Conservation (phyloP, 2,888 invertebrate species). For the Cabera pusaria region DNA sequence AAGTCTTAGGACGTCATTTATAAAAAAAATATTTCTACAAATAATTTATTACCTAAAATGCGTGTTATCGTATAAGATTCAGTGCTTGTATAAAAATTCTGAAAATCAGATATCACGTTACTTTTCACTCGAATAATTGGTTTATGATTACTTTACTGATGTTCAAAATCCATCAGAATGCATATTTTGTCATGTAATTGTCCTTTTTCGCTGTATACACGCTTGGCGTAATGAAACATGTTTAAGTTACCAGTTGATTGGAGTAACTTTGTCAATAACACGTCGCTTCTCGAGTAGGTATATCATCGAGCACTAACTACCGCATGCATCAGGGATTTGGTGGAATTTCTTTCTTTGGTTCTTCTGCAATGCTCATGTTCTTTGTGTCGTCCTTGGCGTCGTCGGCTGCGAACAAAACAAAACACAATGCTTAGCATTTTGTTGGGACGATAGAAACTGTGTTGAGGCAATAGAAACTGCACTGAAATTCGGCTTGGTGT, state of each 20-base stretch:
- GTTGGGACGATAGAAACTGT: too few species aligned
- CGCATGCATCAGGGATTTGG: conserved; percentile 85
- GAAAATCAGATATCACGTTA: conserved; percentile 9
- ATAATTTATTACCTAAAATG: conserved; percentile 19
- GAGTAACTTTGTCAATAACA: conserved; percentile 23
- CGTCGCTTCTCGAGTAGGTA: too few species aligned
- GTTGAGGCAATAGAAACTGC: too few species aligned
- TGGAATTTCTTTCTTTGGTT: conserved; percentile 86
- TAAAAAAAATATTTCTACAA: conserved; percentile 19
- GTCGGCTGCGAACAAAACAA: conserved; percentile 75
- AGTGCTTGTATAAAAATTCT: conserved; percentile 20
- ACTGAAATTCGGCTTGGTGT: too few species aligned
- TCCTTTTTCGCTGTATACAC: conserved; percentile 25
- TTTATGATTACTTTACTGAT: too few species aligned
- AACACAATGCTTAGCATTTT: too few species aligned
- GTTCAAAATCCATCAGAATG: too few species aligned
- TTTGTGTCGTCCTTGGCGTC: conserved; percentile 85
- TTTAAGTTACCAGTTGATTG: conserved; percentile 16
- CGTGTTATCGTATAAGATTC: conserved; percentile 21
- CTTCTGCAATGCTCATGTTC: conserved; percentile 81
- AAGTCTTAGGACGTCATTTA: conserved; percentile 14
- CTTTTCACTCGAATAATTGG: background rate
- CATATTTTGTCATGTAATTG: conserved; percentile 1
- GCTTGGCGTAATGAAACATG: conserved; percentile 26
- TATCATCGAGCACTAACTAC: too few species aligned